Evolutionary conservation across 2,888 invertebrate genomes (phyloP), one percentile per base, ranked within the genome.

Genomic region (Toxonevra muliebris): DNA sequence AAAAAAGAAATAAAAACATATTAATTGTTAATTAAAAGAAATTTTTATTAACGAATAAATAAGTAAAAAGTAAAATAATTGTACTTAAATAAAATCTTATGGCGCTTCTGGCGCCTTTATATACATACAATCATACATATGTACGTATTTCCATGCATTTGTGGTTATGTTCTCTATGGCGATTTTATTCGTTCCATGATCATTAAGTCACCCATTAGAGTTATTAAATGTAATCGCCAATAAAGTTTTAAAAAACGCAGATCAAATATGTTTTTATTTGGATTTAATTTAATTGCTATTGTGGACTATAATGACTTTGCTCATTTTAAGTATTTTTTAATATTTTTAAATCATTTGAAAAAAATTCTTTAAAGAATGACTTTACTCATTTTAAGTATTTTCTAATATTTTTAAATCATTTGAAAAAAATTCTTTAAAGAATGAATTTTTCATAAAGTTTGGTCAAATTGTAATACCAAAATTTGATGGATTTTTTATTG

Each of bases 261-360:
- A n/a, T n/a, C n/a, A n/a, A n/a, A n/a, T n/a, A n/a, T n/a, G n/a
- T n/a, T n/a, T n/a, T n/a, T n/a, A n/a, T n/a, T n/a, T n/a, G n/a
- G n/a, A n/a, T n/a, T n/a, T n/a, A n/a, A n/a, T n/a, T n/a, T n/a
- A n/a, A n/a, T n/a, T n/a, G n/a, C n/a, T n/a, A n/a, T n/a, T n/a
- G n/a, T n/a, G n/a, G n/a, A n/a, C n/a, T n/a, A n/a, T n/a, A 45
- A 12, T 13, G 45, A 1, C n/a, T n/a, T n/a, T n/a, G n/a, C n/a
- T n/a, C n/a, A n/a, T n/a, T n/a, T n/a, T n/a, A n/a, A n/a, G n/a
- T 55, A 55, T 63, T 63, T 55, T 63, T 55, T 55, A 63, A 63
- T 43, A 55, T 55, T 43, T 63, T 20, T 2, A 63, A 63, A 48
- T 55, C 13, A 13, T 17, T 45, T 11, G 12, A 45, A 45, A 45